A percentile compares a stretch with the other conserved stretches of the same genome.
Conservation (phyloP, 2,797 vertebrate species). For the Apogon hyalosoma region DNA sequence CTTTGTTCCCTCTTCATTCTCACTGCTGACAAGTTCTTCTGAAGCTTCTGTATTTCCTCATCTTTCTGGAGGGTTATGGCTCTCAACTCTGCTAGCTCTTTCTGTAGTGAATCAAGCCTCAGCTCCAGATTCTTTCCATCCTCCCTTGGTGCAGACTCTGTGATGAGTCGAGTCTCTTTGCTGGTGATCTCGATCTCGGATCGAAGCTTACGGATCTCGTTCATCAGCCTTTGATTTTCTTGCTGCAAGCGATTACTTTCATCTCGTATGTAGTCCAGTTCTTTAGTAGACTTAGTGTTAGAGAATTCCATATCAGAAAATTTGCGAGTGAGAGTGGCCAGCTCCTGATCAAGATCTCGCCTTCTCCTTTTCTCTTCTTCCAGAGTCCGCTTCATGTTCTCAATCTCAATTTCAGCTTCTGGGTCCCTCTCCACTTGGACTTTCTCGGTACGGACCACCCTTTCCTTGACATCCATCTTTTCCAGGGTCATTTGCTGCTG, state of each 20-base stretch:
- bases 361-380: conserved; percentile 91
- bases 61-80: conserved; percentile 90
- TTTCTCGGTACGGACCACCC: conserved; percentile 94
- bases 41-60: conserved; percentile 89
- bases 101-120: conserved; percentile 89
- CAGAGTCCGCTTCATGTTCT: conserved; percentile 88
- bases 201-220: conserved; percentile 91
- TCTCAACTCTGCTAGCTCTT: conserved; percentile 90
- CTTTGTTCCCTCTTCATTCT: conserved; percentile 93
- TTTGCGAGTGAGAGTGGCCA: conserved; percentile 84
- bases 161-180: conserved; percentile 90
- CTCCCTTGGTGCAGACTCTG: conserved; percentile 82
- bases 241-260: conserved; percentile 92
- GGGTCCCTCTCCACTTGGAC: conserved; percentile 94
- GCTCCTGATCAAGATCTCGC: conserved; percentile 89
- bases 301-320: conserved; percentile 93
- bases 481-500: conserved; percentile 89
- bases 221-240: conserved; percentile 92
- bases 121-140: conserved; percentile 88
- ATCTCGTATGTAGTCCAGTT: conserved; percentile 91
- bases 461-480: conserved; percentile 92
- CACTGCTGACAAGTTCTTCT: conserved; percentile 88
- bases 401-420: conserved; percentile 92
- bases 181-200: conserved; percentile 93
- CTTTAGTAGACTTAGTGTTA: conserved; percentile 94